Conservation (phyloP, 2,113 vertebrate genomes). For the Condylura cristata region DNA sequence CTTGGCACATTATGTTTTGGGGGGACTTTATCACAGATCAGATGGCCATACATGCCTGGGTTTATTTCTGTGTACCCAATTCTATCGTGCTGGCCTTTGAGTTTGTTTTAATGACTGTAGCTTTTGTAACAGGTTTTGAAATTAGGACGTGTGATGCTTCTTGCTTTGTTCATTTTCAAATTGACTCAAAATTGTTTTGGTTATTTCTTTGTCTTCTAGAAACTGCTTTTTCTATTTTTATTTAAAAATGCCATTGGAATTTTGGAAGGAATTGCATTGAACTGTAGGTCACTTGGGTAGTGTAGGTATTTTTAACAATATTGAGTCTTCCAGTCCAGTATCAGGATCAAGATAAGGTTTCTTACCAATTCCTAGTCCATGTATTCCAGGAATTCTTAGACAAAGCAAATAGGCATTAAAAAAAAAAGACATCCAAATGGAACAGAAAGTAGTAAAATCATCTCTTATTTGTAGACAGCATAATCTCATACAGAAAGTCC, state of each 20-base stretch:
- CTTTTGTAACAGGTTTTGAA: slow-evolving; percentile 47
- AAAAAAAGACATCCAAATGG: not conserved
- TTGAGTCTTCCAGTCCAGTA: not conserved
- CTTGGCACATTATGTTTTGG: not conserved
- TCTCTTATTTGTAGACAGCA: not conserved
- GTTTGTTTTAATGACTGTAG: not conserved
- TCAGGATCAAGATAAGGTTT: not conserved
- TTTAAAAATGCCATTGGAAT: not conserved
- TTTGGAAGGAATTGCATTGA: not conserved
- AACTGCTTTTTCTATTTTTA: not conserved
- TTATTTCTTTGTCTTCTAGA: not conserved
- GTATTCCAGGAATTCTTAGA: not conserved
- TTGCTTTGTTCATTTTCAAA: not conserved
- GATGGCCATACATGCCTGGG: not conserved
- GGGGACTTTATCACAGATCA: not conserved
- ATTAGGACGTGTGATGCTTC: not conserved
- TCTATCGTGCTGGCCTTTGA: not conserved
- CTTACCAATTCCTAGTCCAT: not conserved
- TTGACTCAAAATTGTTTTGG: not conserved
- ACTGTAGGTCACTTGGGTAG: not conserved
- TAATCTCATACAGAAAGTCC: not conserved
- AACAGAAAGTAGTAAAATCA: slow-evolving; percentile 4
- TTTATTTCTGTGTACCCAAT: not conserved
- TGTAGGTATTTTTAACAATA: not conserved
- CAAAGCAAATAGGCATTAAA: not conserved